Percentiles rank a stretch among this genome's conserved stretches.
These are phyloP conservation scores for Callopanchax toddi DNA, from an alignment of 2,113 vertebrate genomes.

Conservation along the genomic window DNA sequence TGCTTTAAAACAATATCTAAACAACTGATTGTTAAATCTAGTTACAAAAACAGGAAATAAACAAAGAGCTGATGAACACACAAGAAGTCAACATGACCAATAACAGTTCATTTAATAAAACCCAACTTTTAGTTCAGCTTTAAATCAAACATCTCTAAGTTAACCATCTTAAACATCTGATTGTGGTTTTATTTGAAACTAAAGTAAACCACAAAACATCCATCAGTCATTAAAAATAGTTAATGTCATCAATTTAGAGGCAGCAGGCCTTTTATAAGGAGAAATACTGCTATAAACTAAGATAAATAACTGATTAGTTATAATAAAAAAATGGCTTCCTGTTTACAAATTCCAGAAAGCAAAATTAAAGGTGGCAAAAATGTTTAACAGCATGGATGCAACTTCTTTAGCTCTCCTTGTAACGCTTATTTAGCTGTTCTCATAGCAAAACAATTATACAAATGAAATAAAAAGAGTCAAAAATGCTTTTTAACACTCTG, in stretches of 20 bases:
- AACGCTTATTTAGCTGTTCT: constrained; percentile 2
- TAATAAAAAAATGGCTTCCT: background rate
- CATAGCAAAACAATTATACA: background rate
- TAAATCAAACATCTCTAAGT: constrained; percentile 8
- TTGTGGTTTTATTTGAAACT: background rate
- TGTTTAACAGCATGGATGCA: background rate
- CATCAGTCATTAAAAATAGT: constrained; percentile 16
- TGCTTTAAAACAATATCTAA: too few relatives aligned
- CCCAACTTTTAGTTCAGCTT: constrained; percentile 27
- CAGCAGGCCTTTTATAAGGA: constrained; percentile 5
- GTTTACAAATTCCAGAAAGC: background rate
- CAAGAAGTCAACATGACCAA: constrained; percentile 13
- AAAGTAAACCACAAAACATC: constrained; percentile 35
- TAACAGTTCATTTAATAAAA: too few relatives aligned
- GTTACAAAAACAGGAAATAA: too few relatives aligned
- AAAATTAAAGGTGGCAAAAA: constrained; percentile 1
- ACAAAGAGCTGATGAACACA: background rate
- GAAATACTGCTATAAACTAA: constrained; percentile 13
- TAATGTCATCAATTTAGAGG: constrained; percentile 1
- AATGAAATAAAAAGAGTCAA: background rate
- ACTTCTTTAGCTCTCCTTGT: background rate
- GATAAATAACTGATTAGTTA: constrained; percentile 26
- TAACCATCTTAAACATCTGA: too few relatives aligned
- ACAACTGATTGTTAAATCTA: too few relatives aligned
- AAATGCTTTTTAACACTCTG: too few relatives aligned